Base-by-base conservation (phyloP, 2,888 invertebrate genomes). In the Xestobium rufovillosum region DNA sequence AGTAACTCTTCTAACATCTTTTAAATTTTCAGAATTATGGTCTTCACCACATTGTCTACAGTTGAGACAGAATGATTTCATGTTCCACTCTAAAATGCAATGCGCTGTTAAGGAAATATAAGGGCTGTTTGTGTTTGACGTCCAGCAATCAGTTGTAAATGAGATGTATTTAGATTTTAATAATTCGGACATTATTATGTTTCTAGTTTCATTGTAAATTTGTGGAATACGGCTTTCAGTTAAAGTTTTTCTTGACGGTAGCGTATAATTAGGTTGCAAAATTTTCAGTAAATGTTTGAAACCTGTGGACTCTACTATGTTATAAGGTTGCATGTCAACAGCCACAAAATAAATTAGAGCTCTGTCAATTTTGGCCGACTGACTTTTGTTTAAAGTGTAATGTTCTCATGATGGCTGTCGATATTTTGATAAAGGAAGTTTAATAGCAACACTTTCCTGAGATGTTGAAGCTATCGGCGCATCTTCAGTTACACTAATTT, bases 51-150 rank as follows among this genome's bases (percentile, higher is more conserved):
- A 15, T 16, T 31, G 16, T 16, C 17, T 31, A 16, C 31, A 31
- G 14, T 31, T 31, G 12, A 23, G n/a, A 11, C 31, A 31, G n/a
- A 13, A 31, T 10, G 34, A 19, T 28, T 34, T 17, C 25, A 25
- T 23, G 4, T 31, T 26, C 4, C 4, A 3, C 13, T 26, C 4
- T 4, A 23, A 4, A 32, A 34, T 34, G n/a, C 12, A 34, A 31
- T 34, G 4, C 4, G 29, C 29, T 3, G 34, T 34, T 4, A 34
- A 10, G 12, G 34, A 32, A 14, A 34, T 34, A 12, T 34, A 34
- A 14, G 30, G 8, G 13, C 16, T 11, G 12, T 32, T 32, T 6
- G 15, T 23, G 17, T n/a, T 10, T 15, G 15, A 15, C 4, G 31
- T 31, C 31, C 31, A 31, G 16, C 31, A 31, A 10, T 31, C 15